Evolutionary conservation across 2,797 vertebrate genomes (phyloP).

Genomic region (Poliocrania exsul): DNA sequence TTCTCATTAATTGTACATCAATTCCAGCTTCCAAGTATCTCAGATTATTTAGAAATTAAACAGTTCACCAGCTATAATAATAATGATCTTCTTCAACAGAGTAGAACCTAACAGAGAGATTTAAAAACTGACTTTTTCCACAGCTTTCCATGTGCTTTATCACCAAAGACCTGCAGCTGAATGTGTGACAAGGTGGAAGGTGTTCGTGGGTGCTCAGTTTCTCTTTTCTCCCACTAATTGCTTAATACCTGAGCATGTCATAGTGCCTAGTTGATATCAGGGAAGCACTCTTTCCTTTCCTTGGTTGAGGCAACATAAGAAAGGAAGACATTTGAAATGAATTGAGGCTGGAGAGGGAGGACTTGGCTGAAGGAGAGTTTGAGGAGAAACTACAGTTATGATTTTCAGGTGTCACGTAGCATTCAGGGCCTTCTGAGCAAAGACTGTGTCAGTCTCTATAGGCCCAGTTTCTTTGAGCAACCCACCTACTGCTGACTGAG

Average conservation of each 20-base stretch:
- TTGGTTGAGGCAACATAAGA: background rate
- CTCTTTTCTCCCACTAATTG: fast-evolving
- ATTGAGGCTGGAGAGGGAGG: background rate
- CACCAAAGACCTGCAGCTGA: background rate
- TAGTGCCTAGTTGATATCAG: background rate
- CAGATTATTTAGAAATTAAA: background rate
- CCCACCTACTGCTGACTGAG: background rate
- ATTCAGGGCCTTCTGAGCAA: background rate
- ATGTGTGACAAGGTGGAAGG: background rate
- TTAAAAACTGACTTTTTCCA: background rate
- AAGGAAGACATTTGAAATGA: background rate
- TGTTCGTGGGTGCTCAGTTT: background rate
- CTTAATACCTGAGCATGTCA: background rate
- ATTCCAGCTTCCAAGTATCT: background rate
- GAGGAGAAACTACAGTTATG: background rate
- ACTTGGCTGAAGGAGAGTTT: background rate
- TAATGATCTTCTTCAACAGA: background rate
- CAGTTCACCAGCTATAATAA: background rate
- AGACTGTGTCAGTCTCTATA: background rate
- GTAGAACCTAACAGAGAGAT: background rate
- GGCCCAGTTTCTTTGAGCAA: background rate
- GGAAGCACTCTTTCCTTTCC: background rate
- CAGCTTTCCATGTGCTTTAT: background rate
- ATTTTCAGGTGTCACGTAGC: background rate
- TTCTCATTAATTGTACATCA: background rate